Conservation (phyloP, 1,140 invertebrate genomes). For the Eumeta japonica region DNA sequence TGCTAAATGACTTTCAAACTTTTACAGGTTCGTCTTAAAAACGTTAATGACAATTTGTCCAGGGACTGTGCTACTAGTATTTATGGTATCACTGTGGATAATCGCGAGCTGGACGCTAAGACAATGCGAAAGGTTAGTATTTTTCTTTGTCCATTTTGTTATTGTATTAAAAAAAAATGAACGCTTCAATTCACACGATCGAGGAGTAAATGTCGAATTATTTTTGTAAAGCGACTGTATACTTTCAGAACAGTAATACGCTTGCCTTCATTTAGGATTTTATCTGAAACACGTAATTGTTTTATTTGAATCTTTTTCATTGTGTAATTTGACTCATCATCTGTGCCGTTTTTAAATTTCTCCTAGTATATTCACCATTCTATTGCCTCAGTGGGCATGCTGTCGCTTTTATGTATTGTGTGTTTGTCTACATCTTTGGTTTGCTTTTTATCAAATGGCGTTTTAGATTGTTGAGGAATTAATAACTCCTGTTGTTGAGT, state of each 20-base stretch:
- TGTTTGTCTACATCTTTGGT: constrained; percentile 37
- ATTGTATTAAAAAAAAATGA: no score
- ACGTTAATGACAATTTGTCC: constrained; percentile 99
- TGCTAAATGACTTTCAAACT: no score
- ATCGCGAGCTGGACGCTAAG: constrained; percentile 98
- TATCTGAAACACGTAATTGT: no score
- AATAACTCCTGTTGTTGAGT: no score
- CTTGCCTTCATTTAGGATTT: no score
- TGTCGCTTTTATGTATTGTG: constrained; percentile 51
- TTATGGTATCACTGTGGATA: constrained; percentile 99
- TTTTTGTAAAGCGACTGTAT: neutral
- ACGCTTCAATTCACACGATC: no score
- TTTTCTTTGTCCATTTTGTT: neutral
- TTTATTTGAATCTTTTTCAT: no score
- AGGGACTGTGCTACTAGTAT: constrained; percentile 94
- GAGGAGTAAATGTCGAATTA: neutral
- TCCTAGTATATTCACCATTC: constrained; percentile 30
- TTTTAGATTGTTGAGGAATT: neutral
- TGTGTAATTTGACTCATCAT: no score
- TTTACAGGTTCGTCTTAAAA: constrained; percentile 91
- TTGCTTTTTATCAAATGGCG: constrained; percentile 17
- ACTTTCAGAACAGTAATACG: no score
- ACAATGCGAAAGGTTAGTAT: constrained; percentile 94
- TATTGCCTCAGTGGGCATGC: constrained; percentile 47
- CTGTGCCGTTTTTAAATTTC: no score